Conservation (phyloP, 2,797 vertebrate genomes). For the Eulemur mongoz region DNA sequence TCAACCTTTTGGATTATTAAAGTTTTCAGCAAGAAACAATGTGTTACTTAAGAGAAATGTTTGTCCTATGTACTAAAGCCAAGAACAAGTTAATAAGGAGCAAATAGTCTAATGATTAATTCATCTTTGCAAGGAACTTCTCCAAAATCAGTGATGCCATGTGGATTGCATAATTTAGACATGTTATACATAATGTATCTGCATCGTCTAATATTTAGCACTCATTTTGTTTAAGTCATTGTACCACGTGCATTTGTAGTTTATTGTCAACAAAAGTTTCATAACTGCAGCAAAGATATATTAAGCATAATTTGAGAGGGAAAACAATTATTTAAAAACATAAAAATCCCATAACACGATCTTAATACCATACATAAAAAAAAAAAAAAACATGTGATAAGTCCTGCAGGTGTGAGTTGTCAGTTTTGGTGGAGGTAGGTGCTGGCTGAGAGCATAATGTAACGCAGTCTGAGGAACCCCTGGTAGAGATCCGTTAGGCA, state of each 20-base stretch:
- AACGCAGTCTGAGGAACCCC: not conserved
- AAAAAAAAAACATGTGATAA: not conserved
- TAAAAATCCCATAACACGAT: not conserved
- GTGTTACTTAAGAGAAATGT: not conserved
- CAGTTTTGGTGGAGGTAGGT: not conserved
- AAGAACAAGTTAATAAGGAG: conserved; percentile 28
- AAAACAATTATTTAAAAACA: not conserved
- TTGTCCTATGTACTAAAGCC: not conserved
- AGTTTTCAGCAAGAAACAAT: not conserved
- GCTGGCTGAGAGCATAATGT: not conserved
- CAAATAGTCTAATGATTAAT: not conserved
- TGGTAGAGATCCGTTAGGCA: not conserved
- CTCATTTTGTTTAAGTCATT: conserved; percentile 5
- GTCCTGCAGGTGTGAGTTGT: not conserved
- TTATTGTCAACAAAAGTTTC: not conserved
- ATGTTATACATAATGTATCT: not conserved
- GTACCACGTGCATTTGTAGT: not conserved
- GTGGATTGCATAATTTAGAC: not conserved
- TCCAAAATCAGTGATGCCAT: not conserved
- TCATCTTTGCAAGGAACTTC: not conserved
- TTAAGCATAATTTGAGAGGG: not conserved
- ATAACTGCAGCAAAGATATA: not conserved
- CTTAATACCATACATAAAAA: not conserved
- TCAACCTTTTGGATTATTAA: not conserved
- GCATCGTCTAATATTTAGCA: not conserved